Base-by-base conservation (phyloP, 2,888 invertebrate genomes). In the Rhaphigaster nebulosa region DNA sequence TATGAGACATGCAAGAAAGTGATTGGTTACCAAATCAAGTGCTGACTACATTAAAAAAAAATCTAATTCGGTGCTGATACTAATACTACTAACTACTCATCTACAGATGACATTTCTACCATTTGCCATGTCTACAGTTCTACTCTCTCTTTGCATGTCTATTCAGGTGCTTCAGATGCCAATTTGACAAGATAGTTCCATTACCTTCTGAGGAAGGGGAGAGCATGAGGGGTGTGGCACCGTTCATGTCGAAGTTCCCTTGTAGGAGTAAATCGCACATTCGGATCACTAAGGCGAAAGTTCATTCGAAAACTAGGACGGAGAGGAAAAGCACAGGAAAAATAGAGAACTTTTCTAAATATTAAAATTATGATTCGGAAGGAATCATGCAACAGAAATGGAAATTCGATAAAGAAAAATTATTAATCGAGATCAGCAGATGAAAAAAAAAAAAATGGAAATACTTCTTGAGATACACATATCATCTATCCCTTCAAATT, bases 171-270 rank as follows among this genome's bases (percentile, higher is more conserved):
- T 84, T 15, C 2, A n/a, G 45, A 34, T 84, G 84, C 84, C 84
- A 45, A n/a, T n/a, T 15, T 5, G 84, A 41, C 84, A 45, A 84
- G 41, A 26, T 5, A 15, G 45, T 45, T 84, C 45, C 84, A 84
- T 84, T 84, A 84, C 84, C 84, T 84, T 84, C 84, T 84, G 84
- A 84, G 41, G 84, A 45, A n/a, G 84, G 84, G 45, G 84, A 84
- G 26, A 84, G 84, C 45, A 84, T 84, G 13, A 84, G 84, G n/a
- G 84, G 84, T 13, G 84, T 84, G 1, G 84, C 29, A 26, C 84
- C 84, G 45, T 41, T 84, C 84, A 84, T 84, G 41, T 84, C 45
- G 18, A 70, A 70, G 70, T 70, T 34, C 34, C 34, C 20, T 34
- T 18, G 34, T 18, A 70, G 70, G 15, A 70, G 70, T 20, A 34